These are phyloP conservation scores for Coreoperca whiteheadi DNA, from an alignment of 2,113 vertebrate genomes.

Conservation along the genomic window DNA sequence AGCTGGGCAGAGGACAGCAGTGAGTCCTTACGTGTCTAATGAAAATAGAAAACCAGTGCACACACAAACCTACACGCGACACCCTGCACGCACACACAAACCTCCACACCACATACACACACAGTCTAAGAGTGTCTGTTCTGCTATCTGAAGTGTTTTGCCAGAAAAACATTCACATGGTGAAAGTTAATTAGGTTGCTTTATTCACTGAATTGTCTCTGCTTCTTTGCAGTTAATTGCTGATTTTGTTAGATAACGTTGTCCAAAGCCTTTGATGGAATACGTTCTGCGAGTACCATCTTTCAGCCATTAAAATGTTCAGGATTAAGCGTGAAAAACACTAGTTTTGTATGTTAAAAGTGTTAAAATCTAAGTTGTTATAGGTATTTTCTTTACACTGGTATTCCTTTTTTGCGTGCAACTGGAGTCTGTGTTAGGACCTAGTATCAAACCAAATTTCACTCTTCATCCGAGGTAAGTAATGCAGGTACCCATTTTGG, in stretches of 20 bases:
- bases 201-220: constrained; percentile 65
- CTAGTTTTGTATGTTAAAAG: no score
- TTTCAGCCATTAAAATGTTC: constrained; percentile 19
- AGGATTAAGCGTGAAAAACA: constrained; percentile 20
- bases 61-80: not conserved
- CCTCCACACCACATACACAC: not conserved
- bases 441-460: not conserved
- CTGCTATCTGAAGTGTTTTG: constrained; percentile 48
- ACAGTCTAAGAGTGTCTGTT: constrained; percentile 10
- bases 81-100: not conserved
- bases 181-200: constrained; percentile 73
- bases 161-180: constrained; percentile 51
- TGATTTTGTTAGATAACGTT: constrained; percentile 70
- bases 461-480: not conserved
- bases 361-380: constrained; percentile 1
- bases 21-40: constrained; percentile 53
- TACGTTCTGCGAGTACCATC: constrained; percentile 40
- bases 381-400: not conserved
- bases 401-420: not conserved
- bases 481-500: no score
- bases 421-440: not conserved
- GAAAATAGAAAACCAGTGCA: constrained; percentile 43
- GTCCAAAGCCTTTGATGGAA: constrained; percentile 53
- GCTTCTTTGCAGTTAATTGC: constrained; percentile 73
- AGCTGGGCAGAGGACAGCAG: constrained; percentile 53